Evolutionary conservation across 2,888 invertebrate species (phyloP).

Genomic region (Drosophila recens): DNA sequence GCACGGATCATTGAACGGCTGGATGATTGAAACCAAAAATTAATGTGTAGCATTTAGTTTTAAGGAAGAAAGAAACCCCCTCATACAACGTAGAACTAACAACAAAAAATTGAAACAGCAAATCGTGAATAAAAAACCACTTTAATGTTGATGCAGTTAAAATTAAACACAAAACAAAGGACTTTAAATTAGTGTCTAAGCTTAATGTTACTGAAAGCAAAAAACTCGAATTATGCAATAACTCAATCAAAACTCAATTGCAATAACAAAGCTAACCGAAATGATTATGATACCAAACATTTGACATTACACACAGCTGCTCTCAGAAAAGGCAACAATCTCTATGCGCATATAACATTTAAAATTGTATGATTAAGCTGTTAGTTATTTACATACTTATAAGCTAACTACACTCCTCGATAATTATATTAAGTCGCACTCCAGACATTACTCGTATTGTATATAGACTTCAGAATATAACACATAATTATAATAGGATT

Average conservation of each 20-base stretch:
- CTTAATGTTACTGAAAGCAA: constrained; percentile 57
- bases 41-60: constrained; percentile 62
- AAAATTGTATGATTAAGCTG: constrained; percentile 24
- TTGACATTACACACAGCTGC: constrained; percentile 20
- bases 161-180: constrained; percentile 61
- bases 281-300: not conserved
- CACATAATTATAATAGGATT: constrained; percentile 10
- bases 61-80: constrained; percentile 32
- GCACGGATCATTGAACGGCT: constrained; percentile 83
- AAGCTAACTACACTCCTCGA: constrained; percentile 41
- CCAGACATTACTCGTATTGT: constrained; percentile 47
- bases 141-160: constrained; percentile 37
- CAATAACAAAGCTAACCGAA: constrained; percentile 6
- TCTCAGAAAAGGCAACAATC: constrained; percentile 50
- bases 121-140: constrained; percentile 25
- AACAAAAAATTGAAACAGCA: constrained; percentile 29
- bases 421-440: constrained; percentile 44
- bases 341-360: constrained; percentile 41
- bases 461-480: constrained; percentile 52
- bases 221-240: constrained; percentile 26
- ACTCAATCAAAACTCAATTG: constrained; percentile 42
- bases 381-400: constrained; percentile 22
- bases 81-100: constrained; percentile 23
- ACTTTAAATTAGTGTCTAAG: constrained; percentile 77
- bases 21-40: constrained; percentile 63